Percentiles rank a stretch among this genome's conserved stretches.
Conservation (phyloP, 2,888 invertebrate genomes). For the Tromatobia lineatoria region DNA sequence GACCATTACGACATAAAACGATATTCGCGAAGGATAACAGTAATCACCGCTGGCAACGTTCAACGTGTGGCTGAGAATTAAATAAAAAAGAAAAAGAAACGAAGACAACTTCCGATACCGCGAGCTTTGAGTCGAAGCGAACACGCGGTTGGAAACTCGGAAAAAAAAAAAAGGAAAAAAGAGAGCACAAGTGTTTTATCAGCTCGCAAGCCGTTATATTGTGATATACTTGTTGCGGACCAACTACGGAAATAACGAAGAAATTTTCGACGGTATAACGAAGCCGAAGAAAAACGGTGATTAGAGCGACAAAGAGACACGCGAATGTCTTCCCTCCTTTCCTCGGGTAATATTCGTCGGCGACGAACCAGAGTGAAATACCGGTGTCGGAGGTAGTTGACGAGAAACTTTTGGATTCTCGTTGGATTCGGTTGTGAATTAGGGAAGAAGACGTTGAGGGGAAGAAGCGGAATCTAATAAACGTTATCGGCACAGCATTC, state of each 20-base stretch:
- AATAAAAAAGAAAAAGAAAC: not conserved
- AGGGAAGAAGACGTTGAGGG: conserved; percentile 1
- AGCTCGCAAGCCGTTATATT: not conserved
- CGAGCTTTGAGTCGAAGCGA: not conserved
- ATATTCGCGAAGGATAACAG: not conserved
- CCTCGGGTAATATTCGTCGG: conserved; percentile 67
- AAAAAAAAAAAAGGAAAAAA: not conserved
- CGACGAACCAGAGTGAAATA: conserved; percentile 69
- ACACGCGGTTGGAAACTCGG: not conserved
- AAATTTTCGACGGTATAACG: not conserved
- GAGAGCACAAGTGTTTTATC: conserved; percentile 36
- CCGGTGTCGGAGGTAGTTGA: conserved; percentile 68
- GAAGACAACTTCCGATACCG: not conserved
- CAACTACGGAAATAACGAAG: conserved; percentile 18
- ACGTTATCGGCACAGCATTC: not conserved
- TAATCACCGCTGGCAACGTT: not conserved
- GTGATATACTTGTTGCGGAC: conserved; percentile 1
- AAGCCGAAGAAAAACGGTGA: not conserved
- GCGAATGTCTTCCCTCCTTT: conserved; percentile 66
- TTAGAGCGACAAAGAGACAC: conserved; percentile 41
- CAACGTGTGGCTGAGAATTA: not conserved
- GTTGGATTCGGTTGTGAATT: no score
- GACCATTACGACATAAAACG: not conserved
- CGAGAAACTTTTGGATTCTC: conserved; percentile 38
- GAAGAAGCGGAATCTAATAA: not conserved